phyloP scores from a whole-genome alignment of 2,797 vertebrate genomes.

The Thripadectes ignobilis region DNA sequence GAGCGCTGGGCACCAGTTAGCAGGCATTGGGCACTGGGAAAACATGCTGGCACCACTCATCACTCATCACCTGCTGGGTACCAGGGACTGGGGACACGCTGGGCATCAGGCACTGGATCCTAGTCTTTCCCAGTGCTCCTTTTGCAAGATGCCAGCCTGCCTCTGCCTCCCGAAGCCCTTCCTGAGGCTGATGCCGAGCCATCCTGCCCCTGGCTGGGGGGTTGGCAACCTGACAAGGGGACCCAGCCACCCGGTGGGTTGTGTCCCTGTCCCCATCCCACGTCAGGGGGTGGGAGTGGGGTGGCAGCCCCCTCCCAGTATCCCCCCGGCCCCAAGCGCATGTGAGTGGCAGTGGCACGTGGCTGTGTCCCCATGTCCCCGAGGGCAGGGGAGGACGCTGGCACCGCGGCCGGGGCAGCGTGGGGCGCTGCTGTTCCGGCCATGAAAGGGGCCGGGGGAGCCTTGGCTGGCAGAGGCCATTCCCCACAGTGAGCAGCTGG shows the following conservation, averaged over 20 bases:
- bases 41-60: fast-evolving
- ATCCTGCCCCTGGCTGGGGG: neutral
- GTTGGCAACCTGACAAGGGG: neutral
- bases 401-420: neutral
- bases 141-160: neutral
- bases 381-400: neutral
- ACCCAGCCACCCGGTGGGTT: fast-evolving
- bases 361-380: neutral
- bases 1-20: neutral
- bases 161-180: fast-evolving
- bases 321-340: fast-evolving
- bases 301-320: neutral
- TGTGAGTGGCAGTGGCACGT: neutral
- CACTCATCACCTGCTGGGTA: fast-evolving
- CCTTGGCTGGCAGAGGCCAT: neutral
- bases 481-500: neutral
- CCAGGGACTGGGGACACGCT: too few relatives aligned
- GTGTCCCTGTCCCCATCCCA: neutral
- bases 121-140: neutral
- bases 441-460: neutral
- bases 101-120: fast-evolving
- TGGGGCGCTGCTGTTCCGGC: neutral
- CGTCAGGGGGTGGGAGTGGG: neutral
- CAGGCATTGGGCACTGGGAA: fast-evolving
- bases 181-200: fast-evolving